Conservation (phyloP, 2,113 vertebrate species). For the Rhegmatorhina hoffmannsi region DNA sequence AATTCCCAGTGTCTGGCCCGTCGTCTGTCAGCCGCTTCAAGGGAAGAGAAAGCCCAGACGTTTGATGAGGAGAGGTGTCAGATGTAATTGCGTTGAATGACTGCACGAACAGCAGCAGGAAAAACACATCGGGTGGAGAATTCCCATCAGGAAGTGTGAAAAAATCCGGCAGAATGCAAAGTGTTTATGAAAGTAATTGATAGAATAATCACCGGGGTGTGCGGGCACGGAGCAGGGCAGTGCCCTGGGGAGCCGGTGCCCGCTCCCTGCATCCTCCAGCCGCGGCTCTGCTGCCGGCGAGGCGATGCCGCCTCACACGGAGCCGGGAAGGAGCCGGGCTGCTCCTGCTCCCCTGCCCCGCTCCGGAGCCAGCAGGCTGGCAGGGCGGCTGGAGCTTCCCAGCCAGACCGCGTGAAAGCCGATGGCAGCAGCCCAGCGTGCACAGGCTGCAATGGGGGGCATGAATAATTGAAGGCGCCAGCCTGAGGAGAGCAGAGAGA, state of each 20-base stretch:
- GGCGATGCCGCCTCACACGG: neutral
- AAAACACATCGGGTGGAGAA: constrained; percentile 64
- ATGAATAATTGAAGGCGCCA: constrained; percentile 75
- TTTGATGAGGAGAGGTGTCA: constrained; percentile 71
- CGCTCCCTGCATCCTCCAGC: constrained; percentile 46
- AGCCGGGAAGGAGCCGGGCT: neutral
- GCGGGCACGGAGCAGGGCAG: constrained; percentile 46
- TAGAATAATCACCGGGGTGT: constrained; percentile 66
- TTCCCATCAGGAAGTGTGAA: constrained; percentile 68
- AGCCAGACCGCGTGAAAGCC: neutral
- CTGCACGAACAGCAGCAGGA: constrained; percentile 60
- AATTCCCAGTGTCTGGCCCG: constrained; percentile 45
- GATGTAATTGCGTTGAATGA: constrained; percentile 70
- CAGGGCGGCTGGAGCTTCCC: constrained; percentile 10
- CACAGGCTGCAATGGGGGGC: constrained; percentile 59
- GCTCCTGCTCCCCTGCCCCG: constrained; percentile 2
- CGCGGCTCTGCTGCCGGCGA: neutral
- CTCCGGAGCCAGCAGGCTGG: neutral
- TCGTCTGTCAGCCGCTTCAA: constrained; percentile 45
- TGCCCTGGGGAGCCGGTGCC: constrained; percentile 56
- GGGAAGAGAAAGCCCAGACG: constrained; percentile 40
- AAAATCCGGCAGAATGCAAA: constrained; percentile 58
- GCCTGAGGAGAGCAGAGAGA: neutral
- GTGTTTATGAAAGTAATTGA: constrained; percentile 74
- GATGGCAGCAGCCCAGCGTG: constrained; percentile 23